phyloP scores from a whole-genome alignment of 2,888 invertebrate genomes.

The Palloptera scutellata region DNA sequence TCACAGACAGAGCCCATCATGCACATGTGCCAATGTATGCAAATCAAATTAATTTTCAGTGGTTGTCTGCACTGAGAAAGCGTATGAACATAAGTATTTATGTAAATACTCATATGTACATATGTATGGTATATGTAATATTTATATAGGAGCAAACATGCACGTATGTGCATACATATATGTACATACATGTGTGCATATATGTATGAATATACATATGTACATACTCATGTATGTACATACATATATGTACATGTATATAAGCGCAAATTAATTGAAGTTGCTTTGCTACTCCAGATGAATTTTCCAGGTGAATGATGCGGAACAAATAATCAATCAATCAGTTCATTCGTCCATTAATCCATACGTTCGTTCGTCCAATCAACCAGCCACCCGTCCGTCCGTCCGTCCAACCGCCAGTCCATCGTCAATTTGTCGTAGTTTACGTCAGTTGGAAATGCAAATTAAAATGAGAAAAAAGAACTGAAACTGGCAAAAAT shows the following conservation, averaged over 20 bases:
- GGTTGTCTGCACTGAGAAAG: background rate
- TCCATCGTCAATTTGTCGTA: background rate
- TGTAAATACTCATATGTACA: background rate
- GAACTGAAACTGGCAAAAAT: no score
- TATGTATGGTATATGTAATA: slow-evolving; percentile 7
- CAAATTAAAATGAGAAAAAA: no score
- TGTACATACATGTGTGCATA: slow-evolving; percentile 29
- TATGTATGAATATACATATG: slow-evolving; percentile 21
- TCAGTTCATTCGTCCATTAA: slow-evolving; percentile 42
- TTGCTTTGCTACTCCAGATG: slow-evolving; percentile 62
- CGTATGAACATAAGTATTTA: background rate
- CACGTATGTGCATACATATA: slow-evolving; percentile 6
- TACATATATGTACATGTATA: slow-evolving; percentile 10
- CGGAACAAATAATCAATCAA: slow-evolving; percentile 64
- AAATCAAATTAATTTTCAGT: no score
- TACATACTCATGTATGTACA: slow-evolving; percentile 27
- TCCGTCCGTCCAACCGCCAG: background rate
- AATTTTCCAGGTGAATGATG: slow-evolving; percentile 64
- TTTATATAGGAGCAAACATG: slow-evolving; percentile 1
- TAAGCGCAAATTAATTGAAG: slow-evolving; percentile 36
- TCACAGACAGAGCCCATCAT: no score
- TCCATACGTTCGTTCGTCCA: background rate
- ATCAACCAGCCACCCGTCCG: slow-evolving; percentile 1
- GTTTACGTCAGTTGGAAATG: no score
- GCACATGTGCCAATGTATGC: no score